Evolutionary conservation across 2,888 invertebrate genomes (phyloP).

Genomic region (Cyrtodaria siliqua): DNA sequence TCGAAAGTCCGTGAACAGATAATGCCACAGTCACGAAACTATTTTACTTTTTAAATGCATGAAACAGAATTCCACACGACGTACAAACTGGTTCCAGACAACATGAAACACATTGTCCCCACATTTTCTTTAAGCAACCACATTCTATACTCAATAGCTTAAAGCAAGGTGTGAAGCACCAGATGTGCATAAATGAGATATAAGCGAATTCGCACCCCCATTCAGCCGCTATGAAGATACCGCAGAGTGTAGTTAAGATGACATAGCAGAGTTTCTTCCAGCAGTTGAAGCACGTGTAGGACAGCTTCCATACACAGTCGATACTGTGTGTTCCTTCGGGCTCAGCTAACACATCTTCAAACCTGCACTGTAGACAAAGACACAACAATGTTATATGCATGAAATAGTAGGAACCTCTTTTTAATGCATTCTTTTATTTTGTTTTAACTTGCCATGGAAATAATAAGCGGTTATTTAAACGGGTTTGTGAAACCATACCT

Average conservation of each 20-base stretch:
- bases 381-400: no score
- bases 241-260: conserved; percentile 89
- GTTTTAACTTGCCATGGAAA: no score
- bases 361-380: conserved; percentile 64
- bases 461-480: no score
- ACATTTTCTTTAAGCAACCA: conserved; percentile 53
- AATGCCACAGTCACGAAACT: no score
- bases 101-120: conserved; percentile 40
- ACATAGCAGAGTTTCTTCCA: conserved; percentile 91
- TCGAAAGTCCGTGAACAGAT: no score
- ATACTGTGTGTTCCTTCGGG: conserved; percentile 85
- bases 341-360: conserved; percentile 77
- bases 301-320: conserved; percentile 91
- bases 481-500: no score
- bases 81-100: conserved; percentile 70
- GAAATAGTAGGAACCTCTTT: no score
- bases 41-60: conserved; percentile 61
- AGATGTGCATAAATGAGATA: conserved; percentile 87
- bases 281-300: conserved; percentile 89
- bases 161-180: conserved; percentile 71
- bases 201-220: conserved; percentile 86
- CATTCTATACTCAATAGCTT: conserved; percentile 86
- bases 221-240: conserved; percentile 90
- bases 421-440: no score
- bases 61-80: conserved; percentile 62